Conservation (phyloP, 2,113 vertebrate species). For the Vanacampus margaritifer region DNA sequence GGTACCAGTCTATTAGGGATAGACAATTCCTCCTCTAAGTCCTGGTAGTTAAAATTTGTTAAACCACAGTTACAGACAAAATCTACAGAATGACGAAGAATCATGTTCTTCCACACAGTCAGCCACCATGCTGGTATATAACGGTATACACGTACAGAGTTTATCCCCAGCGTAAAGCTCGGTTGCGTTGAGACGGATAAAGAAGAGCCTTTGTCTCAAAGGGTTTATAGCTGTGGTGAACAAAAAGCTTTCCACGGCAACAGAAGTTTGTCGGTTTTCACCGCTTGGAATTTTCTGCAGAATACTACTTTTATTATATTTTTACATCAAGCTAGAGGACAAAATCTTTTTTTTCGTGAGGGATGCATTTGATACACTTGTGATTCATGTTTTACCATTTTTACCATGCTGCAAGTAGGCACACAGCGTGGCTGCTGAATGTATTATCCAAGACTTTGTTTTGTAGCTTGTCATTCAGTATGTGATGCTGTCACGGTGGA, state of each 20-base stretch:
- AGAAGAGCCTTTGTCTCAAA: slow-evolving; percentile 42
- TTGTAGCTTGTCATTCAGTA: slow-evolving; percentile 16
- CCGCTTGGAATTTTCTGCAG: slow-evolving; percentile 23
- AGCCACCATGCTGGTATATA: slow-evolving; percentile 23
- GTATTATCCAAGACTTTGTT: slow-evolving; percentile 14
- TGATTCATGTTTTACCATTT: slow-evolving; percentile 26
- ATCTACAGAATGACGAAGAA: not conserved
- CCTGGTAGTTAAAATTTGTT: not conserved
- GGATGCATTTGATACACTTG: slow-evolving; percentile 14
- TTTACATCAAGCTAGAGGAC: slow-evolving; percentile 12
- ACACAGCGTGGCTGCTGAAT: slow-evolving; percentile 17
- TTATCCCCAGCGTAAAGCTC: slow-evolving; percentile 32
- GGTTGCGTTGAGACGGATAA: slow-evolving; percentile 38
- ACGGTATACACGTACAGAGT: slow-evolving; percentile 17
- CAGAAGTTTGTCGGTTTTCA: slow-evolving; percentile 16
- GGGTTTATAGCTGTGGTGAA: slow-evolving; percentile 28
- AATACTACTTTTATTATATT: not conserved
- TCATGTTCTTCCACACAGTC: not conserved
- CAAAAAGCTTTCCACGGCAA: slow-evolving; percentile 31
- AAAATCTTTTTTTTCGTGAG: slow-evolving; percentile 12
- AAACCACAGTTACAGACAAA: not conserved
- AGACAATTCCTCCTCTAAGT: not conserved
- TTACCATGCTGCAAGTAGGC: slow-evolving; percentile 14
- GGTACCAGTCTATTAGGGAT: not conserved
- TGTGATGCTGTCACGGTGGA: slow-evolving; percentile 16